Evolutionary conservation across 1,140 invertebrate species (phyloP), one percentile per base, ranked within the genome.

Genomic region (Anastrepha obliqua): DNA sequence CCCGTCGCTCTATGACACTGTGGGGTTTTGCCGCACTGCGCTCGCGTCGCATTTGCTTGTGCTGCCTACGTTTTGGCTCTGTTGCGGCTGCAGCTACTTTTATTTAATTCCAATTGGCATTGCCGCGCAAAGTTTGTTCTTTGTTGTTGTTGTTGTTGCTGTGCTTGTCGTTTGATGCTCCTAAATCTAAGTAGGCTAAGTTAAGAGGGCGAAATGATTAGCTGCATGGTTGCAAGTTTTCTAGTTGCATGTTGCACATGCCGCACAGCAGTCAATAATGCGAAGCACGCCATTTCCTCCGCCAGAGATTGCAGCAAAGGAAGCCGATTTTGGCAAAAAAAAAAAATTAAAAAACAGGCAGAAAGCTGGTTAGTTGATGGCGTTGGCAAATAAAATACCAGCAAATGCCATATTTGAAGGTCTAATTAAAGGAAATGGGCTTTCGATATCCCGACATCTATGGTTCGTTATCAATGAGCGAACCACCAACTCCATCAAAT

Each of bases 101-200:
- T 67, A 67, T 17, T 64, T 64, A 64, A 64, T 13, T 64, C 11
- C 60, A 13, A 64, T 64, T 8, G 60, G 60, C 17, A 64, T 67
- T 67, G 7, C n/a, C 20, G 29, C 17, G 64, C 29, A 8, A 15
- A 29, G 29, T 39, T 29, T 29, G 64, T 9, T 15, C 11, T 62
- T 62, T 62, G 4, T 11, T 65, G 5, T 65, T 67, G n/a, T 15
- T 67, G 42, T n/a, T 74, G n/a, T n/a, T n/a, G n/a, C n/a, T n/a
- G 29, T 29, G 1, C 3, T 74, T 51, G 1, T 74, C 15, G 4
- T 62, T 62, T 62, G 4, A 15, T 15, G 42, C 44, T 47, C 42
- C 44, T 74, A 47, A 51, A 44, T 74, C 70, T 51, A 47, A 74
- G 42, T 74, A 74, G 70, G 70, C 70, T 51, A 44, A 51, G 70